Evolutionary conservation across 2,888 invertebrate species (phyloP).

Genomic region (Melinopterus prodromus): DNA sequence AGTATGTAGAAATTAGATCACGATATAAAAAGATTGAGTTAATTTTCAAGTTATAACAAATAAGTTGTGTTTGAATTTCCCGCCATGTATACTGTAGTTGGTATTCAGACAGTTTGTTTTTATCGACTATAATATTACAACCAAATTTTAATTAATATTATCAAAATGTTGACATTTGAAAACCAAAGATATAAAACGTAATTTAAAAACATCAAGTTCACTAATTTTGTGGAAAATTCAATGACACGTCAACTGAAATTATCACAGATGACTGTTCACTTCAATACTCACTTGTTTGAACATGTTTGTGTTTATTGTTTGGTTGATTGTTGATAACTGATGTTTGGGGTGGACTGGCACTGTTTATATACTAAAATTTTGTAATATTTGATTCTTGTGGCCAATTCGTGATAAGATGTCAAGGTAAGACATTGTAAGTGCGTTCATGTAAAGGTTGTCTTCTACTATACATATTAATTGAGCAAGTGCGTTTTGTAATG

Average conservation of each 20-base stretch:
- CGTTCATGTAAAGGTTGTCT: not conserved
- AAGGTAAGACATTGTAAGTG: not conserved
- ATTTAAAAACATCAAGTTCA: too few species aligned
- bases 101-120: too few species aligned
- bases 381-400: not conserved
- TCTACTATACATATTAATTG: not conserved
- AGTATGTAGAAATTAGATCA: not conserved
- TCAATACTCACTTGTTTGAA: not conserved
- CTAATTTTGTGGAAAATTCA: not conserved
- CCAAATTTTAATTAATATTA: too few species aligned
- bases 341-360: not conserved
- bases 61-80: not conserved
- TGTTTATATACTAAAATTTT: not conserved
- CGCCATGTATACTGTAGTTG: not conserved
- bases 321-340: not conserved
- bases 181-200: too few species aligned
- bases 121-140: too few species aligned
- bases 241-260: not conserved
- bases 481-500: not conserved
- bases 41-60: not conserved
- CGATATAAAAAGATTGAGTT: not conserved
- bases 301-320: not conserved
- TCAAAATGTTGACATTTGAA: too few species aligned
- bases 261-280: not conserved
- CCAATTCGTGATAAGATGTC: not conserved